Conservation (phyloP, 2,888 invertebrate species). For the Sphaerophoria taeniata region DNA sequence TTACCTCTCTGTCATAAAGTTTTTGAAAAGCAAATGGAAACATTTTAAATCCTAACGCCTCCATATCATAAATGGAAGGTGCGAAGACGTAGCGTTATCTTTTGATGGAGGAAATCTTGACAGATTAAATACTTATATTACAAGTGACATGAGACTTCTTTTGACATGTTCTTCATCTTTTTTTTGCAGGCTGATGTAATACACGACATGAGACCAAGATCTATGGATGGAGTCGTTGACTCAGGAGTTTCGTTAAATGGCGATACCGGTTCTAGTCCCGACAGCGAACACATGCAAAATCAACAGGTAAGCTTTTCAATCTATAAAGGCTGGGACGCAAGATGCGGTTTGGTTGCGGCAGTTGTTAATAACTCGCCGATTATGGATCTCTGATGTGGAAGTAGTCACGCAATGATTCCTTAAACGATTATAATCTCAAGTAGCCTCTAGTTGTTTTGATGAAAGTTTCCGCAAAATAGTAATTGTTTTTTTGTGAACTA, state of each 20-base stretch:
- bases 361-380: neutral
- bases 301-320: conserved; percentile 78
- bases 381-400: conserved; percentile 10
- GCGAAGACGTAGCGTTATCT: neutral
- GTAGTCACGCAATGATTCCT: conserved; percentile 22
- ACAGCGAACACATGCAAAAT: conserved; percentile 79
- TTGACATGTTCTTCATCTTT: conserved; percentile 34
- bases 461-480: conserved; percentile 23
- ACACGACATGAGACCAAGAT: conserved; percentile 81
- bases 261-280: conserved; percentile 81
- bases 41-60: conserved; percentile 20
- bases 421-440: neutral
- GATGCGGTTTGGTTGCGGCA: too few relatives aligned
- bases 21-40: conserved; percentile 29
- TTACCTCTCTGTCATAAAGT: neutral
- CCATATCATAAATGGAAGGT: neutral
- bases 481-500: too few relatives aligned
- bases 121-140: conserved; percentile 1
- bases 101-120: conserved; percentile 23
- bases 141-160: conserved; percentile 15
- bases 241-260: conserved; percentile 81
- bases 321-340: neutral
- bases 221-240: conserved; percentile 82
- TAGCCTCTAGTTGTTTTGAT: neutral
- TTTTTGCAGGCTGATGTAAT: conserved; percentile 80